phyloP scores from a whole-genome alignment of 2,888 invertebrate genomes.

The Melanophora roralis region DNA sequence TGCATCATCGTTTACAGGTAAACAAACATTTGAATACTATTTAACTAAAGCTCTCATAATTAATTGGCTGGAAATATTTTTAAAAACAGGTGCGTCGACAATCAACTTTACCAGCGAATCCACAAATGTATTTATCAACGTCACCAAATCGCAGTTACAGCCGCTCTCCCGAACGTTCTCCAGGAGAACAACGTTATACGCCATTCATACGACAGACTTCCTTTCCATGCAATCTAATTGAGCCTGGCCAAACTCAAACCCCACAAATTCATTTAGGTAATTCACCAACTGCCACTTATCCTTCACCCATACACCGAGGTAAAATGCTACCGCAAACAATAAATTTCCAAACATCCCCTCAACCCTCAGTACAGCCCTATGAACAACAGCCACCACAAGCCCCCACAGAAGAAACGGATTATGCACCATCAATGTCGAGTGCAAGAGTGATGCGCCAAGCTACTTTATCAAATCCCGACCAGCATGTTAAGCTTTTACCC shows the following conservation, averaged over 20 bases:
- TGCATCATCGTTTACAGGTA: constrained; percentile 71
- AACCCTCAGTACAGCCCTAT: constrained; percentile 62
- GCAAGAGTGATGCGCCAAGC: constrained; percentile 74
- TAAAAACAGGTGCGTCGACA: constrained; percentile 72
- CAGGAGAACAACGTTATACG: constrained; percentile 73
- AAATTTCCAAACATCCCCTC: constrained; percentile 66
- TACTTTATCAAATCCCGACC: constrained; percentile 76
- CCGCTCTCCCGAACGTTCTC: constrained; percentile 75
- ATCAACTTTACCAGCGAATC: constrained; percentile 75
- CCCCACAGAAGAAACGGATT: constrained; percentile 67
- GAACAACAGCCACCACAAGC: constrained; percentile 38
- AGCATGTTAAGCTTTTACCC: constrained; percentile 75
- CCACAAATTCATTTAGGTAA: constrained; percentile 39
- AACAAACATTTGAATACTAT: background rate
- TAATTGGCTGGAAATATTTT: background rate
- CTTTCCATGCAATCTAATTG: constrained; percentile 71
- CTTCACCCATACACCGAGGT: constrained; percentile 62
- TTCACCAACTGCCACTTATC: constrained; percentile 53
- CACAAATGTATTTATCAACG: constrained; percentile 75
- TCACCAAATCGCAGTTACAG: constrained; percentile 75
- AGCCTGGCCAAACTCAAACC: constrained; percentile 60
- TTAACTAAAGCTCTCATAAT: background rate
- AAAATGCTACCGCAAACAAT: constrained; percentile 74
- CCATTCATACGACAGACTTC: constrained; percentile 76
- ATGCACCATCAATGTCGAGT: constrained; percentile 65